Percentiles rank a stretch among this genome's conserved stretches.
These are phyloP conservation scores for Cyprinus carpio DNA, from an alignment of 2,113 vertebrate genomes.

Conservation along the genomic window DNA sequence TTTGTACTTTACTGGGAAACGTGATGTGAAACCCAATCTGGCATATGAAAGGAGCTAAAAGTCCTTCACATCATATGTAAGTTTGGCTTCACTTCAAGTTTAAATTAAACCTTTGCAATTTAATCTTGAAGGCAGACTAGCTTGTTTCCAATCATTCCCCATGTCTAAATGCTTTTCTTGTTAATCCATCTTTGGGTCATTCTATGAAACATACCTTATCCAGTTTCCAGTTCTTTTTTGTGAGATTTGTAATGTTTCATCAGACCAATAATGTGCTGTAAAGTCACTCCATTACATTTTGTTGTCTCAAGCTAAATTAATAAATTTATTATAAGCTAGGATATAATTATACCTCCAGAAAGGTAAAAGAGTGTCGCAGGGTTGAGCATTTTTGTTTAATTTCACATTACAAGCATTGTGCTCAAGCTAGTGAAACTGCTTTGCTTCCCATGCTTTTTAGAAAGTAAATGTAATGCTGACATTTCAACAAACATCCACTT, in stretches of 20 bases:
- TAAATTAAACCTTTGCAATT: slow-evolving; percentile 55
- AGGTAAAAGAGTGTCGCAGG: background rate
- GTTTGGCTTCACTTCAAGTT: slow-evolving; percentile 40
- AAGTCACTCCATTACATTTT: background rate
- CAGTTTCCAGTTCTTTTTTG: background rate
- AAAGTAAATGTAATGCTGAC: background rate
- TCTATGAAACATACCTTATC: background rate
- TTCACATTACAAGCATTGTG: background rate
- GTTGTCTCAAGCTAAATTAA: background rate
- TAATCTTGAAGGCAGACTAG: slow-evolving; percentile 39
- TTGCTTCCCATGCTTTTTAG: background rate
- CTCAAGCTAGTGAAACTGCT: background rate
- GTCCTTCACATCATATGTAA: slow-evolving; percentile 44
- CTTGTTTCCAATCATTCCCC: slow-evolving; percentile 45
- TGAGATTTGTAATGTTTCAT: background rate
- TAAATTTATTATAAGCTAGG: background rate
- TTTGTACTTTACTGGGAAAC: background rate
- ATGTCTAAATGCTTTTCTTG: slow-evolving; percentile 43
- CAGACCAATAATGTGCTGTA: background rate
- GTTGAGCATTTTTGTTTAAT: background rate
- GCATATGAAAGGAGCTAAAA: slow-evolving; percentile 37
- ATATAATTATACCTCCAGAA: background rate
- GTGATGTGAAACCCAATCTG: slow-evolving; percentile 1
- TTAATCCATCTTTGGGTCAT: slow-evolving; percentile 40
- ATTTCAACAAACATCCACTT: background rate